Evolutionary conservation across 2,113 vertebrate species (phyloP).

Genomic region (Pituophis catenifer): DNA sequence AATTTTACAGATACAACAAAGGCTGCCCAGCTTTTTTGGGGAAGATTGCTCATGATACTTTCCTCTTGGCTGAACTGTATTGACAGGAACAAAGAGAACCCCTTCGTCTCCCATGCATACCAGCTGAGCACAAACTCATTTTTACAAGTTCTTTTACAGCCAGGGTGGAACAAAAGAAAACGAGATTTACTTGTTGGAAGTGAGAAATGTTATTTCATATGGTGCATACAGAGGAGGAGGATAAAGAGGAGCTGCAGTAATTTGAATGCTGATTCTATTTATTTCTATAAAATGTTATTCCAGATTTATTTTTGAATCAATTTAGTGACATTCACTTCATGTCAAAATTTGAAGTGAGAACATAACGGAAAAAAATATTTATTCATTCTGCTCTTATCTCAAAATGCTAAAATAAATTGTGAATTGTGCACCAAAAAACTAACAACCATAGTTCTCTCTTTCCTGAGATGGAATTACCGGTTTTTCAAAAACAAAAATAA

Average conservation of each 20-base stretch:
- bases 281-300: not conserved
- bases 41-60: not conserved
- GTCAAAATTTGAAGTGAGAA: not conserved
- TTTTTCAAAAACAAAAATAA: not conserved
- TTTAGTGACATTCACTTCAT: not conserved
- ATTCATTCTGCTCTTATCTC: not conserved
- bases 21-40: not conserved
- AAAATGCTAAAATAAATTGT: not conserved
- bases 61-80: slow-evolving; percentile 5
- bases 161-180: slow-evolving; percentile 6
- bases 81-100: slow-evolving; percentile 13
- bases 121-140: slow-evolving; percentile 6
- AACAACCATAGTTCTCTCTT: not conserved
- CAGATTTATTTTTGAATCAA: not conserved
- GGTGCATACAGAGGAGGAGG: not conserved
- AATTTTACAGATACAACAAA: not conserved
- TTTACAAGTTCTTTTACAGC: slow-evolving; percentile 4
- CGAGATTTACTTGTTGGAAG: slow-evolving; percentile 1
- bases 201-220: slow-evolving; percentile 19
- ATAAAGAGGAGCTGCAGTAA: not conserved
- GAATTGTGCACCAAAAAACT: not conserved
- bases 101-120: not conserved
- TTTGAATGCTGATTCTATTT: not conserved
- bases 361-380: not conserved
- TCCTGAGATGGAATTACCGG: not conserved